Evolutionary conservation across 2,113 vertebrate genomes (phyloP), one percentile per base, ranked within the genome.

Genomic region (Galemys pyrenaicus): DNA sequence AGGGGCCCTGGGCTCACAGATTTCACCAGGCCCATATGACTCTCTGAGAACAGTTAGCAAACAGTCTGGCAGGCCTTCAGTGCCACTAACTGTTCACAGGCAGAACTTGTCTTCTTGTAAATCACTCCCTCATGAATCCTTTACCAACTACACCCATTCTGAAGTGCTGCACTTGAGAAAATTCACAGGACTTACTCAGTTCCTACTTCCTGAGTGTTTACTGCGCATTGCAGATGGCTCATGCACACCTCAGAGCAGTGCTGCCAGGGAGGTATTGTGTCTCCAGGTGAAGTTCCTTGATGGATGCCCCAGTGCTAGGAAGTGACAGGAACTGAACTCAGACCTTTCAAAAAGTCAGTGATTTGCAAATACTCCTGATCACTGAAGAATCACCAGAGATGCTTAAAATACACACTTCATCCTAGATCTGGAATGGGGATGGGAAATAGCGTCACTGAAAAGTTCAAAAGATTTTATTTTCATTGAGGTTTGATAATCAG

Each of bases 1-100:
- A 98, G 96, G 95, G 37, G 74, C 89, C 95, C 74, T 64, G 64
- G 89, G 94, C 60, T 90, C 62, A 87, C 80, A 0, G 92, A 97
- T 96, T 96, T 96, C 96, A 94, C 81, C 89, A 94, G 74, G 80
- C 92, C 74, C 28, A 65, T 26, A 10, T 9, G 54, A 87, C 51
- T 54, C 68, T 90, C 92, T 54, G 10, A 78, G 44, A 84, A 74
- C 74, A 89, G 74, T 64, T 16, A 86, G 73, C 83, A 44, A 77
- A 60, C 35, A 67, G 62, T 65, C 77, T 49, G 6, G 15, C 26
- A 51, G 74, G 60, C 56, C 77, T 41, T 39, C 12, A 39, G 44
- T 19, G 32, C 4, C 32, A 65, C 35, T 58, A 51, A 81, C 3
- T 60, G 73, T 91, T 82, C 58, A 75, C 58, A 89, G 87, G 89